Percentiles rank a stretch among this genome's conserved stretches.
phyloP scores from a whole-genome alignment of 2,797 vertebrate genomes.

The Protonibea diacanthus region DNA sequence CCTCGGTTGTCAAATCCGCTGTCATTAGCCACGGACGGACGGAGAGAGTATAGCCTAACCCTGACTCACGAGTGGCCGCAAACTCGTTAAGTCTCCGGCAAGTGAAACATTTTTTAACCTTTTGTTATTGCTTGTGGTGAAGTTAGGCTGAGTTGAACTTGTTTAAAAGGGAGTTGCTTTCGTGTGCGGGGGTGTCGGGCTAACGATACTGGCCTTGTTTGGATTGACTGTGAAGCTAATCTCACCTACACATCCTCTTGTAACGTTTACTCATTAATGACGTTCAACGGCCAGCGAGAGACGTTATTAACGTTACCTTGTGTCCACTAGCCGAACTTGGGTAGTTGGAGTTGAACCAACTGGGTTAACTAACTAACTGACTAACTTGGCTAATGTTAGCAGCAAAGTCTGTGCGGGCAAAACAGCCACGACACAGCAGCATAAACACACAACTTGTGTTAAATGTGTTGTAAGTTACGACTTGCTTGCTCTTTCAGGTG shows the following conservation, averaged over 20 bases:
- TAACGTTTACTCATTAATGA: rapidly evolving
- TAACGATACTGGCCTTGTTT: constrained; percentile 66
- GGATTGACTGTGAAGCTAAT: constrained; percentile 51
- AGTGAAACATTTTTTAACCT: constrained; percentile 17
- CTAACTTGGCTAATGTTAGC: constrained; percentile 48
- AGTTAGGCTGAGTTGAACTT: constrained; percentile 55
- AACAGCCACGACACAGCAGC: not conserved
- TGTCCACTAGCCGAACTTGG: not conserved
- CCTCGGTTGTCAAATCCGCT: constrained; percentile 59
- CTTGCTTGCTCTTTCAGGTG: not conserved
- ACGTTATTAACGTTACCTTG: too few species aligned
- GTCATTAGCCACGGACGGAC: constrained; percentile 42
- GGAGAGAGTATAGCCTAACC: not conserved
- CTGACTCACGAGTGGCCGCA: not conserved
- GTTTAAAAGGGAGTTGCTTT: constrained; percentile 53
- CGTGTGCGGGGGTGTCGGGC: constrained; percentile 53
- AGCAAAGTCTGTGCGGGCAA: not conserved
- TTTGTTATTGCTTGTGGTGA: not conserved
- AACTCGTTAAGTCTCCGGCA: constrained; percentile 37
- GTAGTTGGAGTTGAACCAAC: too few species aligned
- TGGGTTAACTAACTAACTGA: constrained; percentile 1
- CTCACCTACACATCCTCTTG: constrained; percentile 2
- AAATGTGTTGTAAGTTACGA: not conserved
- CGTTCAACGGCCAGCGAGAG: not conserved
- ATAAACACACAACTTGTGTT: not conserved